Conservation (phyloP, 2,113 vertebrate species). For the Tachycineta bicolor region DNA sequence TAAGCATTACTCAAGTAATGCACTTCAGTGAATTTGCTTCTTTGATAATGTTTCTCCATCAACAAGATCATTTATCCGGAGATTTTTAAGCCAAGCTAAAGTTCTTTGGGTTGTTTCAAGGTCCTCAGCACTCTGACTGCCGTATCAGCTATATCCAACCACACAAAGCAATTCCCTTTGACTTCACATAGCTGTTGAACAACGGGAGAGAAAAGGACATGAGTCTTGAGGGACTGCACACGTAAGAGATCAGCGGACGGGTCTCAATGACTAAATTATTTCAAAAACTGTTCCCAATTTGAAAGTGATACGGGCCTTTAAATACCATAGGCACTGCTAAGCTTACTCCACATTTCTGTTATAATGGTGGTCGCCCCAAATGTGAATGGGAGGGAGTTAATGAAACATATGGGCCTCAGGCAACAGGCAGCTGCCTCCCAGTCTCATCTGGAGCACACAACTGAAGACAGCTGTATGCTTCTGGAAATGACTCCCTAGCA, state of each 20-base stretch:
- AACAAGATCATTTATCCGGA: background rate
- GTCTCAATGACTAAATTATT: background rate
- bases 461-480: background rate
- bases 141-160: background rate
- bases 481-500: background rate
- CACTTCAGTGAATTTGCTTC: background rate
- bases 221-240: background rate
- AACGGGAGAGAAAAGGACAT: background rate
- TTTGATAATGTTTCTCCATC: background rate
- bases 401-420: background rate
- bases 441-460: background rate
- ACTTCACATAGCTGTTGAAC: conserved; percentile 2
- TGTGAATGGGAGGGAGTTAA: background rate
- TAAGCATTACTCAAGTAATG: background rate
- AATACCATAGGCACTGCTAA: background rate
- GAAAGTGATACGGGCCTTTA: background rate
- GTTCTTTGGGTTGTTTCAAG: background rate
- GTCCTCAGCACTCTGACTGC: background rate
- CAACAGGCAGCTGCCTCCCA: background rate
- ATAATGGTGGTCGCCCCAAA: background rate
- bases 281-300: background rate
- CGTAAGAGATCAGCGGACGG: background rate
- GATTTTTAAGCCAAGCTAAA: conserved; percentile 30
- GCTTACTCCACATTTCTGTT: background rate
- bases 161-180: background rate